phyloP scores from a whole-genome alignment of 2,888 invertebrate species.

The Scaeva pyrastri region DNA sequence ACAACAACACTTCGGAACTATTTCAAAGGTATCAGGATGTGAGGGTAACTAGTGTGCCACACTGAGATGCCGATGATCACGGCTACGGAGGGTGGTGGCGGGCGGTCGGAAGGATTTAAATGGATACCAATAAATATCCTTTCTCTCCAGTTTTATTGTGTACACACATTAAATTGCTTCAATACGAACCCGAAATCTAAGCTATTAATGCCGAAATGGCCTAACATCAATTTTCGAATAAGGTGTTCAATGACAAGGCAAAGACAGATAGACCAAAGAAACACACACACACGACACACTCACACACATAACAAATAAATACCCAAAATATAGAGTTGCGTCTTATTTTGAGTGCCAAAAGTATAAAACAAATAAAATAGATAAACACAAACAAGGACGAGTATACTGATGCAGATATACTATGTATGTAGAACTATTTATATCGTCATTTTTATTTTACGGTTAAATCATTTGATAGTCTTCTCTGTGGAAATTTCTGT shows the following conservation, averaged over 20 bases:
- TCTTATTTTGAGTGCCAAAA: conserved; percentile 6
- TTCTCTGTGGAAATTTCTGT: conserved; percentile 25
- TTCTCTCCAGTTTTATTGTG: conserved; percentile 64
- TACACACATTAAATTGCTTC: conserved; percentile 63
- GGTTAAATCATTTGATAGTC: conserved; percentile 37
- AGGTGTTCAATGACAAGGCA: conserved; percentile 64
- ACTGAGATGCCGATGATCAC: too few relatives aligned
- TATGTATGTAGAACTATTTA: too few relatives aligned
- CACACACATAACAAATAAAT: background rate
- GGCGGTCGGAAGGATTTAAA: conserved; percentile 53
- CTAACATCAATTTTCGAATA: conserved; percentile 70
- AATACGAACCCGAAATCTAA: conserved; percentile 70
- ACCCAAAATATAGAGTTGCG: background rate
- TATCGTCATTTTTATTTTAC: too few relatives aligned
- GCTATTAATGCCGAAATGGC: conserved; percentile 69
- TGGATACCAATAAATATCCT: conserved; percentile 72
- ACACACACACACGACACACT: background rate
- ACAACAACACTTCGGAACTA: background rate
- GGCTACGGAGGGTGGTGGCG: background rate
- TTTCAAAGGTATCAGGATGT: background rate
- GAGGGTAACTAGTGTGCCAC: too few relatives aligned
- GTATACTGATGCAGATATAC: too few relatives aligned
- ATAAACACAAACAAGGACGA: conserved; percentile 12
- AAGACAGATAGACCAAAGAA: conserved; percentile 35
- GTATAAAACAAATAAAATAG: conserved; percentile 31